Conservation (phyloP, 2,888 invertebrate species). For the Drosophila rubida region DNA sequence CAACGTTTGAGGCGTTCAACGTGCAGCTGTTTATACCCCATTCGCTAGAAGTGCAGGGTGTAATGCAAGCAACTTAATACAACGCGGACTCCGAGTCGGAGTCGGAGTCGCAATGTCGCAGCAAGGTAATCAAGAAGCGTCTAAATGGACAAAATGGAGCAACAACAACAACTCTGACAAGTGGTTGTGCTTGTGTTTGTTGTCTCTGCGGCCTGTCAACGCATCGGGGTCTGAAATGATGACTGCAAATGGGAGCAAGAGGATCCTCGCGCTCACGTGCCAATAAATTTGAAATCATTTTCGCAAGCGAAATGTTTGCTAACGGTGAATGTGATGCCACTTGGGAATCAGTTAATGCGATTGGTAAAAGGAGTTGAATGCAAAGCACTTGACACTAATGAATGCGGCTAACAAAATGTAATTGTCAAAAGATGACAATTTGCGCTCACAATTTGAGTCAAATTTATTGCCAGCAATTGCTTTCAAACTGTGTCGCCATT, state of each 20-base stretch:
- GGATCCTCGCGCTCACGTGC: conserved; percentile 65
- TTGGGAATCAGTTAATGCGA: conserved; percentile 41
- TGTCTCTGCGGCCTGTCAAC: conserved; percentile 65
- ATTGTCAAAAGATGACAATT: conserved; percentile 67
- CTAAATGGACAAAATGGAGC: conserved; percentile 79
- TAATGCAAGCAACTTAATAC: conserved; percentile 59
- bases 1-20: not conserved
- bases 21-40: not conserved
- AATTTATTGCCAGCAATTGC: conserved; percentile 49
- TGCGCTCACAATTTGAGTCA: conserved; percentile 55
- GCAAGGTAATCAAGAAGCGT: conserved; percentile 77
- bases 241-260: conserved; percentile 71
- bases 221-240: conserved; percentile 59
- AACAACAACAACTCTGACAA: conserved; percentile 44
- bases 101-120: conserved; percentile 41
- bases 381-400: conserved; percentile 71
- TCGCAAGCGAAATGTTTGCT: conserved; percentile 32
- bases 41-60: not conserved
- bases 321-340: conserved; percentile 49
- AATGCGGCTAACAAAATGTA: conserved; percentile 57
- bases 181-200: conserved; percentile 34
- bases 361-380: conserved; percentile 38
- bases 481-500: conserved; percentile 50
- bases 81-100: conserved; percentile 19
- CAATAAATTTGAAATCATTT: conserved; percentile 71